Evolutionary conservation across 2,113 vertebrate genomes (phyloP).

Genomic region (Pseudorectes ferrugineus): DNA sequence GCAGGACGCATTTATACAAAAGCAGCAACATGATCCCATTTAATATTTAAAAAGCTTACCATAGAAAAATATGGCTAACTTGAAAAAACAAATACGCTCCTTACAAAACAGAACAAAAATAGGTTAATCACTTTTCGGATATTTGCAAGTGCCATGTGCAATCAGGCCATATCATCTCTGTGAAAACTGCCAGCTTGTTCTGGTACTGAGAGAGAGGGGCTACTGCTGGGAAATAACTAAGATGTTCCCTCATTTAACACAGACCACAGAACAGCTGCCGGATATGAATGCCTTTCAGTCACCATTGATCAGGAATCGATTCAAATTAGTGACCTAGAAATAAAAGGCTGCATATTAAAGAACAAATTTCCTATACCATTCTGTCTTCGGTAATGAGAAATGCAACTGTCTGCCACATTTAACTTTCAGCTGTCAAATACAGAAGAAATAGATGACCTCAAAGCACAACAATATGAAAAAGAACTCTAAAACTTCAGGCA

Average conservation of each 20-base stretch:
- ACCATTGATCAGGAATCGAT: slow-evolving; percentile 55
- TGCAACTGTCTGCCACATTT: neutral
- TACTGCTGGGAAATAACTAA: slow-evolving; percentile 9
- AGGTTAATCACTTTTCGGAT: neutral
- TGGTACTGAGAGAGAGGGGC: neutral
- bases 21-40: neutral
- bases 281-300: slow-evolving; percentile 49
- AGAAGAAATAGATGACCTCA: neutral
- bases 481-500: neutral
- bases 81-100: neutral
- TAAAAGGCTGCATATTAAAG: slow-evolving; percentile 12
- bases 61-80: neutral
- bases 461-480: neutral
- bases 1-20: neutral
- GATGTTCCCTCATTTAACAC: slow-evolving; percentile 17
- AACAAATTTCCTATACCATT: slow-evolving; percentile 3
- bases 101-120: neutral
- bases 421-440: neutral
- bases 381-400: neutral
- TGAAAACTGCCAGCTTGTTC: neutral
- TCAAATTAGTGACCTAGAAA: slow-evolving; percentile 57
- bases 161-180: neutral
- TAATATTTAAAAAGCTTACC: neutral
- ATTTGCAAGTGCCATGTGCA: neutral
- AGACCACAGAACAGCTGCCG: slow-evolving; percentile 44